Evolutionary conservation across 2,888 invertebrate genomes (phyloP).

Genomic region (Cepaea hortensis): DNA sequence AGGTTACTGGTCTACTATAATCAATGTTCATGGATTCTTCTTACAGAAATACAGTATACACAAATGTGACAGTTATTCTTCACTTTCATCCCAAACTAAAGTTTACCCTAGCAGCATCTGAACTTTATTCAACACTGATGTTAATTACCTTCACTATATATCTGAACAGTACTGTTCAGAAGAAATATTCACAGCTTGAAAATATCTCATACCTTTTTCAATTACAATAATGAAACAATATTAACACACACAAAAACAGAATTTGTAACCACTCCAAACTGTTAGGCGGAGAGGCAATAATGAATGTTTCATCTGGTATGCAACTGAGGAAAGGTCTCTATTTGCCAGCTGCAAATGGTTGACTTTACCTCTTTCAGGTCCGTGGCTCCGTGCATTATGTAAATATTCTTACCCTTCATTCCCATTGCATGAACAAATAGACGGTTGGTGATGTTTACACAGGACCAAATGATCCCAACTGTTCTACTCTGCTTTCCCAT

Average conservation of each 20-base stretch:
- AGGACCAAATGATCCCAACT: neutral
- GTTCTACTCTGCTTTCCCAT: neutral
- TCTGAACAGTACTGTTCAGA: no score
- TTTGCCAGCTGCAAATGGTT: constrained; percentile 5
- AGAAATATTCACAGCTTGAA: no score
- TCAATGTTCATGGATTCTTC: no score
- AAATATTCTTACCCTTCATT: constrained; percentile 11
- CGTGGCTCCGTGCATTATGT: neutral
- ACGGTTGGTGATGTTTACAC: constrained; percentile 10
- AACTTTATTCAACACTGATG: no score
- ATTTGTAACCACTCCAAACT: neutral
- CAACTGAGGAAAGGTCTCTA: neutral
- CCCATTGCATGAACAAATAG: constrained; percentile 8
- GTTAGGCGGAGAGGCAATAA: neutral
- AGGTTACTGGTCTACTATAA: no score
- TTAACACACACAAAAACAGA: neutral
- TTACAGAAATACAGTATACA: no score
- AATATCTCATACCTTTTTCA: no score
- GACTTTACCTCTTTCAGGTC: constrained; percentile 22
- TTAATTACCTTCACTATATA: no score
- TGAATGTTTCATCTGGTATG: constrained; percentile 18
- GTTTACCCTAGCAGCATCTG: no score
- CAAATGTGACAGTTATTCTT: no score
- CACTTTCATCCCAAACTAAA: no score
- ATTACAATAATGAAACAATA: neutral